Conservation (phyloP, 1,140 invertebrate species). For the Colletes latitarsis region DNA sequence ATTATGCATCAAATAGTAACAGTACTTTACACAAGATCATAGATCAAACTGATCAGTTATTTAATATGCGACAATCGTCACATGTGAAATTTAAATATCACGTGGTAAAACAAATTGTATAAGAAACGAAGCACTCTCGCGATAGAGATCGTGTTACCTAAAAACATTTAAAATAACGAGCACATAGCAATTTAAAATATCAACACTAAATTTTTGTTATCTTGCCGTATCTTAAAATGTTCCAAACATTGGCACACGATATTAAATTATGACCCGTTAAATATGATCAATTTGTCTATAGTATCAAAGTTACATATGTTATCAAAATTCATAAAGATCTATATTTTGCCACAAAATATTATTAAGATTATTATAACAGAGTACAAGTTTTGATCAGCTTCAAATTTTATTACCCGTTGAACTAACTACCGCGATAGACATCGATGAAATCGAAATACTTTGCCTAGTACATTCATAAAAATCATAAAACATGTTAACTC, state of each 20-base stretch:
- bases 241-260: background rate
- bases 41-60: background rate
- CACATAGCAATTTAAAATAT: background rate
- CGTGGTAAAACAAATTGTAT: background rate
- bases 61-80: constrained; percentile 30
- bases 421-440: constrained; percentile 7
- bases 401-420: constrained; percentile 34
- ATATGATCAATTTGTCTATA: constrained; percentile 1
- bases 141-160: constrained; percentile 6
- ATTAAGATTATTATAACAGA: constrained; percentile 6
- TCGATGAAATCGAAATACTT: background rate
- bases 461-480: constrained; percentile 7
- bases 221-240: background rate
- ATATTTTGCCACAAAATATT: constrained; percentile 19
- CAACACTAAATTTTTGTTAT: background rate
- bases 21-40: constrained; percentile 18
- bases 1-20: constrained; percentile 13
- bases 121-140: constrained; percentile 6
- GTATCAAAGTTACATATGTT: constrained; percentile 15
- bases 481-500: background rate
- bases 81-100: background rate
- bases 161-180: constrained; percentile 5
- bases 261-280: constrained; percentile 21
- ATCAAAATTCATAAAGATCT: constrained; percentile 13
- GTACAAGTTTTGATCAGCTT: constrained; percentile 9